These are phyloP conservation scores for Drosophila nebulosa DNA, from an alignment of 1,140 invertebrate genomes.

Conservation along the genomic window DNA sequence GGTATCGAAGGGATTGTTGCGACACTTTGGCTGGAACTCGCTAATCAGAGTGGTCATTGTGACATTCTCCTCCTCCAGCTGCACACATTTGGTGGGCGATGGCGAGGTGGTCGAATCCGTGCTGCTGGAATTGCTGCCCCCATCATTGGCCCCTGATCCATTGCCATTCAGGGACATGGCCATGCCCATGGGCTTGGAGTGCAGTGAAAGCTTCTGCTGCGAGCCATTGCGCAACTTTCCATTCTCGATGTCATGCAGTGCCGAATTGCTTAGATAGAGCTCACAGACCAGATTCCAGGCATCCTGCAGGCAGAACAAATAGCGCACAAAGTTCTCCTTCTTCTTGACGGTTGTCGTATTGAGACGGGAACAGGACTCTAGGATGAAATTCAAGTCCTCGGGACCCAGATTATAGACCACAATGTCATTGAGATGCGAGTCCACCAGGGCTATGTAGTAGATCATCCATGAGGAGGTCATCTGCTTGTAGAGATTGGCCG, in stretches of 20 bases:
- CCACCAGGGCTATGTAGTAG: slow-evolving; percentile 92
- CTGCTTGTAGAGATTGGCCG: slow-evolving; percentile 95
- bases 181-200: slow-evolving; percentile 30
- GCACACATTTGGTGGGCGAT: slow-evolving; percentile 72
- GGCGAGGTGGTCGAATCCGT: slow-evolving; percentile 21
- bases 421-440: slow-evolving; percentile 87
- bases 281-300: slow-evolving; percentile 84
- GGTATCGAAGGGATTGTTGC: slow-evolving; percentile 83
- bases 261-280: slow-evolving; percentile 81
- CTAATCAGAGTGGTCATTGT: slow-evolving; percentile 81
- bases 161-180: slow-evolving; percentile 61
- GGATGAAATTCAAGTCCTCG: slow-evolving; percentile 85
- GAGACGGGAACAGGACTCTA: slow-evolving; percentile 83
- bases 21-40: slow-evolving; percentile 82
- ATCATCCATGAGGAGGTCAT: slow-evolving; percentile 95
- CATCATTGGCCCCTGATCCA: slow-evolving; percentile 8
- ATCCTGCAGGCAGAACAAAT: slow-evolving; percentile 83
- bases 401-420: slow-evolving; percentile 84
- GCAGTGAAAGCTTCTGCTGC: slow-evolving; percentile 27
- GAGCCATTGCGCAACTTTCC: background rate
- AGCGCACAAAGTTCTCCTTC: slow-evolving; percentile 83
- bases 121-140: background rate
- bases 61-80: slow-evolving; percentile 77
- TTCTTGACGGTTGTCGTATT: slow-evolving; percentile 82
- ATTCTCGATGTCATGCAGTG: slow-evolving; percentile 81